These are phyloP conservation scores for Eriosoma lanigerum DNA, from an alignment of 1,140 invertebrate species.

Conservation along the genomic window DNA sequence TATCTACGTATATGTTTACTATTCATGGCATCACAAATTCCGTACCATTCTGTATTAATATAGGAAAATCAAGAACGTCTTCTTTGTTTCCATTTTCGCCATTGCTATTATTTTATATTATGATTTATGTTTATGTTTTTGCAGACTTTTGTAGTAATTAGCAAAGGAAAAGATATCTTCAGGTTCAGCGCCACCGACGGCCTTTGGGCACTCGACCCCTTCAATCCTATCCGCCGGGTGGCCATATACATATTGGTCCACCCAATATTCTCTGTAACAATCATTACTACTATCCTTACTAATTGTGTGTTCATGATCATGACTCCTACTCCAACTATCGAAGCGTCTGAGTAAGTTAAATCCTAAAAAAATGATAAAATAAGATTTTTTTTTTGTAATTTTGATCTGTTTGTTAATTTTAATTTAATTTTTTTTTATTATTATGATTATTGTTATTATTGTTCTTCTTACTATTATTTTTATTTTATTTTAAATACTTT, in stretches of 20 bases:
- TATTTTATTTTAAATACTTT: background rate
- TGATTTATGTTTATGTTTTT: background rate
- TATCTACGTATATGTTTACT: no score
- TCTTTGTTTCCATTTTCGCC: no score
- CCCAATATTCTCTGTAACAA: slow-evolving; percentile 95
- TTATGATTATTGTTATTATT: background rate
- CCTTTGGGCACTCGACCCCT: slow-evolving; percentile 91
- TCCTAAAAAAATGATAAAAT: background rate
- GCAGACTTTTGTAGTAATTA: slow-evolving; percentile 97
- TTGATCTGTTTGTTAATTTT: slow-evolving; percentile 18
- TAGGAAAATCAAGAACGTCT: no score
- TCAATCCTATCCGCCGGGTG: slow-evolving; percentile 94
- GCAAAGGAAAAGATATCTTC: slow-evolving; percentile 98
- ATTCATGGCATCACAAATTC: no score
- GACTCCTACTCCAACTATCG: slow-evolving; percentile 86
- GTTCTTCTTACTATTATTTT: background rate
- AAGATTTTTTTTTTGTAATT: slow-evolving; percentile 26
- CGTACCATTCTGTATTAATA: no score
- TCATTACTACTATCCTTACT: slow-evolving; percentile 95
- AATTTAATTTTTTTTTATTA: slow-evolving; percentile 18
- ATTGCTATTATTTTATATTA: no score
- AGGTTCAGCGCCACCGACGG: slow-evolving; percentile 96
- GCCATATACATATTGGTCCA: slow-evolving; percentile 97
- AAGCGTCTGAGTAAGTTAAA: slow-evolving; percentile 92
- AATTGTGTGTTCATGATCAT: slow-evolving; percentile 99